A percentile compares a stretch with the other conserved stretches of the same genome.
Conservation (phyloP, 2,888 invertebrate genomes). For the Lycia hirtaria region DNA sequence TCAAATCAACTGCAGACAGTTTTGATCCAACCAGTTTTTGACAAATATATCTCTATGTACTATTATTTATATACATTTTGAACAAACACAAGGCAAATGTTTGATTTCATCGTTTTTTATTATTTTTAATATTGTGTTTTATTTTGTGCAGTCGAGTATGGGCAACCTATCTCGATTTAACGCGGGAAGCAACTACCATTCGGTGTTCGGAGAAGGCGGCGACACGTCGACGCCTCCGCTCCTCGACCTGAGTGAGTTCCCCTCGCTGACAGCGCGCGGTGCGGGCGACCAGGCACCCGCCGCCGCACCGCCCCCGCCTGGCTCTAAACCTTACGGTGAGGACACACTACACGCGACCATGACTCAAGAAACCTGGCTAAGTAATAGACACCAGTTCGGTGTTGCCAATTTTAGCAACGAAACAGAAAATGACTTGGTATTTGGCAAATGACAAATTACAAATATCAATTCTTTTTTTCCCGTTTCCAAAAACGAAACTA, state of each 20-base stretch:
- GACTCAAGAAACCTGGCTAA: neutral
- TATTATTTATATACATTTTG: too few relatives aligned
- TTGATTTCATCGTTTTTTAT: neutral
- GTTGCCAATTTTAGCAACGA: too few relatives aligned
- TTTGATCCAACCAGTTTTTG: too few relatives aligned
- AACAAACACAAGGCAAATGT: too few relatives aligned
- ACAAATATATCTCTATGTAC: too few relatives aligned
- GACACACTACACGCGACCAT: neutral
- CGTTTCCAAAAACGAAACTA: too few relatives aligned
- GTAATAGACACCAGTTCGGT: too few relatives aligned
- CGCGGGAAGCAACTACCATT: slow-evolving; percentile 91
- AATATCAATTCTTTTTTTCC: too few relatives aligned
- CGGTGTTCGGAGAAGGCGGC: slow-evolving; percentile 91
- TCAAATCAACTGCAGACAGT: too few relatives aligned
- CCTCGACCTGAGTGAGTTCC: slow-evolving; percentile 96
- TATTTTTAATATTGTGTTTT: neutral
- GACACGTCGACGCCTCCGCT: slow-evolving; percentile 93
- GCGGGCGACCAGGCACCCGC: slow-evolving; percentile 91
- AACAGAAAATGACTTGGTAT: too few relatives aligned
- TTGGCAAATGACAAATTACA: too few relatives aligned
- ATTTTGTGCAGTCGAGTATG: slow-evolving; percentile 84
- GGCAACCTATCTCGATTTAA: slow-evolving; percentile 86
- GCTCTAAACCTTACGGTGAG: slow-evolving; percentile 96
- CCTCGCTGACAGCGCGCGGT: slow-evolving; percentile 95
- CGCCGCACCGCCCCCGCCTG: slow-evolving; percentile 94